A percentile compares a stretch with the other conserved stretches of the same genome.
These are phyloP conservation scores for Rhinopomastus cyanomelas DNA, from an alignment of 2,113 vertebrate genomes.

Conservation along the genomic window DNA sequence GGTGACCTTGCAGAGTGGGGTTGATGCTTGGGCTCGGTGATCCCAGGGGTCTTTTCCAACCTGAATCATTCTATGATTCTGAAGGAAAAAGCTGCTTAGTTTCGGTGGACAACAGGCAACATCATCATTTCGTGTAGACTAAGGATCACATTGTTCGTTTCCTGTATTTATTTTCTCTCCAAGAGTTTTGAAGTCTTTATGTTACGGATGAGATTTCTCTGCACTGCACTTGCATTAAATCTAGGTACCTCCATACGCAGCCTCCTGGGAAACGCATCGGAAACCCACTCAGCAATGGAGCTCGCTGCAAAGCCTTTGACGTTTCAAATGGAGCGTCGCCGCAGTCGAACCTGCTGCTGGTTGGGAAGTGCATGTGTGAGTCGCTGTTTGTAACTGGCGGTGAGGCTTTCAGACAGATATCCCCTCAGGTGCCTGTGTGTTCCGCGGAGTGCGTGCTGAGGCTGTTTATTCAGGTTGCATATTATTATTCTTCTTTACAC, in stretches of 20 bases:
- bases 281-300: background rate
- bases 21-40: too few species aligned
- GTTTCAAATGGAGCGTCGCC: background rate
- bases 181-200: background rate
- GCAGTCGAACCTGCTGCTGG: background rate
- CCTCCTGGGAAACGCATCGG: background rate
- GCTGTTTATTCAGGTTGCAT: conserved; percentile 6
- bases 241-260: background rate
- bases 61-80: too few species aligned
- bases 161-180: background rate
- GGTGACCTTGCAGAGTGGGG: too few species aligned
- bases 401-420: conserved; percentile 4
- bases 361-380: background rate
- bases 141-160: background rate
- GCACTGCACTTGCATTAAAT: background rate
- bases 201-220: background rate
- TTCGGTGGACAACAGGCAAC: background rate
- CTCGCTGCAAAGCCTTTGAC: background rate
- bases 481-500: conserved; percentile 31
- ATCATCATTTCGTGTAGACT: background rate
- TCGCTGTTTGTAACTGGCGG: background rate
- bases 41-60: too few species aligned
- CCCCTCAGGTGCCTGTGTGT: background rate
- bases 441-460: background rate
- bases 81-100: background rate